Evolutionary conservation across 1,140 invertebrate species (phyloP), one percentile per base, ranked within the genome.

Genomic region (Portunus trituberculatus): DNA sequence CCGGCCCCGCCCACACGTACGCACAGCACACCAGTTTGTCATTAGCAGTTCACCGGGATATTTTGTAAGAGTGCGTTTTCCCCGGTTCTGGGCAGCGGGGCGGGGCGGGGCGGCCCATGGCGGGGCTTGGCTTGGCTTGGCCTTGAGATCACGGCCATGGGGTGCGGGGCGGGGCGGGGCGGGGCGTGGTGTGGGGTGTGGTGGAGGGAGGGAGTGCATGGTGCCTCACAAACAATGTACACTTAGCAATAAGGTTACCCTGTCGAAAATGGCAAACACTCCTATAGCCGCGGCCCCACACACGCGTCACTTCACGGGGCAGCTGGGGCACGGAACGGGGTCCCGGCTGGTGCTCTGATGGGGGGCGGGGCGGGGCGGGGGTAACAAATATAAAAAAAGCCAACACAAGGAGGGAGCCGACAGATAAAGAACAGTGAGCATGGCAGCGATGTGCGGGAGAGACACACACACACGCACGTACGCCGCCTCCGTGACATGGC

Each of bases 351-450:
- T 95, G 95, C 92, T 89, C 95, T 93, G 90, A 20, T 7, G 16
- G 12, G 6, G 67, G 67, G 45, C 39, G 93, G 87, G 88, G 82
- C 29, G 87, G 45, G 86, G 67, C 91, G 82, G 91, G 92, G 95
- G 91, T 93, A 95, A 95, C 94, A 95, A 92, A 95, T 95, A 95
- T 95, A 92, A 94, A 94, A 95, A 95, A 95, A 95, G 91, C 91
- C 93, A 95, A 95, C 93, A 95, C 95, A 90, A 95, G 88, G 92
- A 95, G 93, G 87, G 86, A 86, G 93, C 95, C 39, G 39, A 95
- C 92, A 89, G 92, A 95, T 87, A 95, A 92, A 67, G 89, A 92
- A 95, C 94, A 95, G 94, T 95, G 94, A 95, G 94, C 94, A 95
- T 87, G 91, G 91, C 20, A n/a, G 4, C 25, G 20, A 20, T n/a